phyloP scores from a whole-genome alignment of 92 coral and sea anemone genomes.

The Porites rus region DNA sequence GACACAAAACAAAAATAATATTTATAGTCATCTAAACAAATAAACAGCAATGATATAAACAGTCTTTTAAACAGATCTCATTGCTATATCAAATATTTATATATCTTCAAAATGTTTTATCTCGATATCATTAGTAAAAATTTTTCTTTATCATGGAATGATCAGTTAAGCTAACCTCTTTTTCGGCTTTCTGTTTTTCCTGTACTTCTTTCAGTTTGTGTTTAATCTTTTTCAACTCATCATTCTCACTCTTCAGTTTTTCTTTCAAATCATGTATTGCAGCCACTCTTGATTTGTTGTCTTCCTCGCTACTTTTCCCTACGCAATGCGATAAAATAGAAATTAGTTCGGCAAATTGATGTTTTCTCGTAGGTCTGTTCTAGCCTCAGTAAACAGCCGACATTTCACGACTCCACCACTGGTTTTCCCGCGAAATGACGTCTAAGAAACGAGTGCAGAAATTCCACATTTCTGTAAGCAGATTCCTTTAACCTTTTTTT shows the following conservation, averaged over 20 bases:
- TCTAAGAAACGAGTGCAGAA: too few species aligned
- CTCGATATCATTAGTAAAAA: too few species aligned
- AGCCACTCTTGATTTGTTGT: slow-evolving; percentile 80
- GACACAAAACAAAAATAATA: neutral
- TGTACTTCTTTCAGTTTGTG: slow-evolving; percentile 91
- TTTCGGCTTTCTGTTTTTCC: slow-evolving; percentile 96
- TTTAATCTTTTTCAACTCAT: slow-evolving; percentile 93
- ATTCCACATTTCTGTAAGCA: too few species aligned
- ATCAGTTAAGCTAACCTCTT: slow-evolving; percentile 72
- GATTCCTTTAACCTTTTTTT: too few species aligned
- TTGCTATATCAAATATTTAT: too few species aligned
- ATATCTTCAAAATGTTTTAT: neutral
- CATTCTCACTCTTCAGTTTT: slow-evolving; percentile 94
- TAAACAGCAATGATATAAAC: too few species aligned
- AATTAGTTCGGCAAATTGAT: neutral
- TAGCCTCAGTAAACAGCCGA: too few species aligned
- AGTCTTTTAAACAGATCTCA: too few species aligned
- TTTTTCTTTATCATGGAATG: neutral
- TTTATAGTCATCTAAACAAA: neutral
- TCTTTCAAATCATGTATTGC: slow-evolving; percentile 96
- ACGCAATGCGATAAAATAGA: neutral
- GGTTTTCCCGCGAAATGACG: too few species aligned
- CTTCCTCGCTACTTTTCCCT: slow-evolving; percentile 97
- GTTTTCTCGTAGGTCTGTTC: too few species aligned
- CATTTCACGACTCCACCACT: too few species aligned